phyloP scores from a whole-genome alignment of 2,797 vertebrate species.

The Limnodromus scolopaceus region DNA sequence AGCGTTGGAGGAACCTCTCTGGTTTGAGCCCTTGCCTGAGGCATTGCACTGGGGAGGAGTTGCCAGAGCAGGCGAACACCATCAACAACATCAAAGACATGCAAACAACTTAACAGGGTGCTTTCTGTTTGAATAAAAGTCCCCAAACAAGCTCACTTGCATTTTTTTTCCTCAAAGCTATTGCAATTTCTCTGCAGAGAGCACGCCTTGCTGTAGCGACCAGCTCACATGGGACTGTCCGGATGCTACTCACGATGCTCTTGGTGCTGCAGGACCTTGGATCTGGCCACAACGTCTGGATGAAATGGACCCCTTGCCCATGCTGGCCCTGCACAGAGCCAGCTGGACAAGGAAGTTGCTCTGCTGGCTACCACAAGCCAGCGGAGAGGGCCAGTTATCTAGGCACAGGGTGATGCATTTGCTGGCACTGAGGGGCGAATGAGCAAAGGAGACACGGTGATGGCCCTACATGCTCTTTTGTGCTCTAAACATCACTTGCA shows the following conservation, averaged over 20 bases:
- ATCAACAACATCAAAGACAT: not conserved
- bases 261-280: rapidly evolving
- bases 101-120: not conserved
- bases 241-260: rapidly evolving
- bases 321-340: rapidly evolving
- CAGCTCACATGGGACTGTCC: not conserved
- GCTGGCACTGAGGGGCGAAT: rapidly evolving
- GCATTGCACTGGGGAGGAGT: not conserved
- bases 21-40: not conserved
- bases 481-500: not conserved
- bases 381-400: not conserved
- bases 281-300: not conserved
- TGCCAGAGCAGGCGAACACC: not conserved
- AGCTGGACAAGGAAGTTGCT: not conserved
- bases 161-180: not conserved
- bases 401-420: not conserved
- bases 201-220: rapidly evolving
- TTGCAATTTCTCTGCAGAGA: not conserved
- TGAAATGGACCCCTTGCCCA: rapidly evolving
- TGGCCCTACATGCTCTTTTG: not conserved
- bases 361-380: not conserved
- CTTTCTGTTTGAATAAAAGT: not conserved
- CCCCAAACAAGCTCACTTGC: not conserved
- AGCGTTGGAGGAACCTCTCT: not conserved
- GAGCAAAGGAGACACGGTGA: rapidly evolving